A percentile compares a stretch with the other conserved stretches of the same genome.
These are phyloP conservation scores for Brachyistius frenatus DNA, from an alignment of 2,113 vertebrate species.

Conservation along the genomic window DNA sequence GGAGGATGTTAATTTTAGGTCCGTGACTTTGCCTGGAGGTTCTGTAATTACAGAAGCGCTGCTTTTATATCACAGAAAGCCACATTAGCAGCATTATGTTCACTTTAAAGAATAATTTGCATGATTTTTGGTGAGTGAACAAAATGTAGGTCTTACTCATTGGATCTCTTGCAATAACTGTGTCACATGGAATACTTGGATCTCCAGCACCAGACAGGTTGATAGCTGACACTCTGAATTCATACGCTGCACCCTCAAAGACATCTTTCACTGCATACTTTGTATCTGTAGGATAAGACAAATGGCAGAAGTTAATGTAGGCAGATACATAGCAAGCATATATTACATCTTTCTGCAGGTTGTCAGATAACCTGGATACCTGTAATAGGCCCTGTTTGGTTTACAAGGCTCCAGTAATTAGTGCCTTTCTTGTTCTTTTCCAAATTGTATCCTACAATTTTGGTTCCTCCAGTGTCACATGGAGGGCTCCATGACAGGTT, in stretches of 20 bases:
- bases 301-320: neutral
- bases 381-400: conserved; percentile 79
- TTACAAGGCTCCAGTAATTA: conserved; percentile 86
- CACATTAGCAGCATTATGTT: neutral
- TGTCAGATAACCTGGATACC: conserved; percentile 73
- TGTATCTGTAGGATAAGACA: conserved; percentile 78
- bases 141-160: conserved; percentile 81
- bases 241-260: conserved; percentile 88
- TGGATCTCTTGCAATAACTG: conserved; percentile 84
- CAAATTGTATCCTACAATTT: conserved; percentile 88
- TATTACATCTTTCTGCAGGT: neutral
- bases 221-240: conserved; percentile 91
- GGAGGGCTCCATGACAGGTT: conserved; percentile 87
- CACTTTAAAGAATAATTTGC: neutral
- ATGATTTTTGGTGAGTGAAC: neutral
- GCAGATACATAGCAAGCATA: neutral
- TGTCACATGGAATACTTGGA: conserved; percentile 85
- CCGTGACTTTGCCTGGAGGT: conserved; percentile 87
- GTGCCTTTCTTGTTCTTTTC: conserved; percentile 92
- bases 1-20: conserved; percentile 87
- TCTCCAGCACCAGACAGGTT: conserved; percentile 88
- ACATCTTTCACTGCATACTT: conserved; percentile 84
- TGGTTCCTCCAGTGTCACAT: conserved; percentile 81
- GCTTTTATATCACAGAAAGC: neutral
- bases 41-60: conserved; percentile 77